Percentiles rank a stretch among this genome's conserved stretches.
phyloP scores from a whole-genome alignment of 2,113 vertebrate species.

The Bagarius yarrelli region DNA sequence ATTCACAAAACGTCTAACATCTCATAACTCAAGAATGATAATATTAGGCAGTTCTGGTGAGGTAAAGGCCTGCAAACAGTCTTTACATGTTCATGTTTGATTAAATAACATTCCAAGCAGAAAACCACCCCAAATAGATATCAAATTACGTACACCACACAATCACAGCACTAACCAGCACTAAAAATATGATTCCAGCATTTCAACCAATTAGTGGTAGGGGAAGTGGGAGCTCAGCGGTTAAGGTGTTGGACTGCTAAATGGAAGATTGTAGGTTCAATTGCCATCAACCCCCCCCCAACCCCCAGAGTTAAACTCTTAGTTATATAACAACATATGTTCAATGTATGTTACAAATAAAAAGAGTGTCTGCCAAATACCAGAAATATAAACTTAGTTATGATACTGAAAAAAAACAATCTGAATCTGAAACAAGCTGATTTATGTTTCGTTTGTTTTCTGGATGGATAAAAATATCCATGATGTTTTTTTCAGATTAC shows the following conservation, averaged over 20 bases:
- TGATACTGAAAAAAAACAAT: background rate
- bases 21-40: conserved; percentile 10
- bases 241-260: background rate
- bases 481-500: background rate
- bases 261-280: too few relatives aligned
- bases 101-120: background rate
- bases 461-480: background rate
- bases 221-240: too few relatives aligned
- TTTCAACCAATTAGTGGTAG: background rate
- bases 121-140: background rate
- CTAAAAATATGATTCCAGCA: background rate
- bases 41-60: background rate
- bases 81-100: background rate
- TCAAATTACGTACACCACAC: background rate
- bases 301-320: too few relatives aligned
- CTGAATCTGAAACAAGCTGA: background rate
- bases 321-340: too few relatives aligned
- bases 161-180: background rate
- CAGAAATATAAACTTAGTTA: too few relatives aligned
- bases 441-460: background rate
- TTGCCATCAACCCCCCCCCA: too few relatives aligned
- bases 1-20: background rate
- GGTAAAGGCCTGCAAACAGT: background rate
- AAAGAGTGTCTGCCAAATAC: too few relatives aligned
- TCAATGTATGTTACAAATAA: too few relatives aligned